A percentile compares a stretch with the other conserved stretches of the same genome.
Evolutionary conservation across 2,113 vertebrate genomes (phyloP).

Genomic region (Myotis davidii): DNA sequence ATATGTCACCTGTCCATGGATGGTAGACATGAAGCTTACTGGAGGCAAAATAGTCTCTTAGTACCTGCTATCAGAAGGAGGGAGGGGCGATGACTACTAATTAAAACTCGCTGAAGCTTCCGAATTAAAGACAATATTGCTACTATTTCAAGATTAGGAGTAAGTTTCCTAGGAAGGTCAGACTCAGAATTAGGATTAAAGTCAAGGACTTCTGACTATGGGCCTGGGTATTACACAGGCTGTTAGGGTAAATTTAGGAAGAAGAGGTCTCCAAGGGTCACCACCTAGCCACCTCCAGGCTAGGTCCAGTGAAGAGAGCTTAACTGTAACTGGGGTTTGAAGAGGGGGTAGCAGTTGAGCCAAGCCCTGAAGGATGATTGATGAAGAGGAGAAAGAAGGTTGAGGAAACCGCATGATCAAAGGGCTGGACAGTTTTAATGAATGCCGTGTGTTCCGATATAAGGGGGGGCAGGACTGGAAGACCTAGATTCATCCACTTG

Average conservation of each 20-base stretch:
- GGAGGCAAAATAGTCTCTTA: not conserved
- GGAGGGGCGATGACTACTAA: not conserved
- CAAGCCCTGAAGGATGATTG: not conserved
- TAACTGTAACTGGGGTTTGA: not conserved
- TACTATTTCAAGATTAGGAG: not conserved
- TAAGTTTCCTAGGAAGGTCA: not conserved
- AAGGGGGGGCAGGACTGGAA: not conserved
- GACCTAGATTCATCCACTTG: not conserved
- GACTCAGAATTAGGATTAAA: not conserved
- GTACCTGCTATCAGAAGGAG: not conserved
- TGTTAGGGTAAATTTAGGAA: not conserved
- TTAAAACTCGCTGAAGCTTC: not conserved
- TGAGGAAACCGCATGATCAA: not conserved
- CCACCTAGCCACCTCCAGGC: not conserved
- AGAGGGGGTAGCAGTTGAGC: not conserved
- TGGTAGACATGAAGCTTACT: not conserved
- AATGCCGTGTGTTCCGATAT: fast-evolving
- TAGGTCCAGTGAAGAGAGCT: not conserved
- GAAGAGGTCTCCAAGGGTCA: not conserved
- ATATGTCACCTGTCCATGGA: not conserved
- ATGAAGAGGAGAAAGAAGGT: not conserved
- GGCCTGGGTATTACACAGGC: not conserved
- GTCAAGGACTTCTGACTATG: not conserved
- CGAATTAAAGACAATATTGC: not conserved
- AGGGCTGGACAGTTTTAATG: not conserved